Base-by-base conservation (phyloP, 2,113 vertebrate genomes). In the Aegithalos caudatus region DNA sequence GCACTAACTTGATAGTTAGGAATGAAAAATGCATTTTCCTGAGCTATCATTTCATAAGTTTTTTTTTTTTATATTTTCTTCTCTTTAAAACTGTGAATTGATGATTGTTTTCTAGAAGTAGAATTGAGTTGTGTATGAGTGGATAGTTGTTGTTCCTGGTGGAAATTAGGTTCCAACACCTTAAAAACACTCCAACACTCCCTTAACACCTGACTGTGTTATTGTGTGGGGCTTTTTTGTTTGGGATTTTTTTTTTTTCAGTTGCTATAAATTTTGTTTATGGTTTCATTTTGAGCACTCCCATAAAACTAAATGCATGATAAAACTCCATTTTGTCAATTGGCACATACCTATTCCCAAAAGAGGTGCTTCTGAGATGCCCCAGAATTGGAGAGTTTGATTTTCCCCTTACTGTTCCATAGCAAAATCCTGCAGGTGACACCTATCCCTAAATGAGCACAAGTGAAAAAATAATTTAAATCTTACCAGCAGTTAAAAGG, bases 1-100 rank as follows among this genome's bases (percentile, higher is more conserved):
- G 86, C 82, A 61, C 93, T 95, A 96, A 96, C 92, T 95, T 95
- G 95, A 92, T 94, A 96, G 94, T 94, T 96, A 95, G 91, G 57
- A 95, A 95, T 91, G 89, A 96, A 96, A 96, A 95, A 96, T 96
- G 76, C 69, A 37, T 92, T 96, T 97, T 96, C 45, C 60, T 61
- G 53, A 88, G 77, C 18, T 91, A 60, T 86, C 14, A 45, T 94
- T 95, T 93, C 64, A 33, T 81, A 90, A 88, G 90, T 92, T 88
- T 95, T 95, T 85, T 88, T 92, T 88, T 95, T 95, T 85, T 88
- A 31, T 92, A 78, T 88, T 93, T 94, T 94, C 45, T 84, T 88
- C 65, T 78, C n/a, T 86, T 88, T 90, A 88, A 86, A 88, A 40
- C 40, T 84, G 31, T 35, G 45, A 57, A 60, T 74, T 86, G 93